Evolutionary conservation across 1,140 invertebrate species (phyloP), one percentile per base, ranked within the genome.

Genomic region (Heliconius nattereri): DNA sequence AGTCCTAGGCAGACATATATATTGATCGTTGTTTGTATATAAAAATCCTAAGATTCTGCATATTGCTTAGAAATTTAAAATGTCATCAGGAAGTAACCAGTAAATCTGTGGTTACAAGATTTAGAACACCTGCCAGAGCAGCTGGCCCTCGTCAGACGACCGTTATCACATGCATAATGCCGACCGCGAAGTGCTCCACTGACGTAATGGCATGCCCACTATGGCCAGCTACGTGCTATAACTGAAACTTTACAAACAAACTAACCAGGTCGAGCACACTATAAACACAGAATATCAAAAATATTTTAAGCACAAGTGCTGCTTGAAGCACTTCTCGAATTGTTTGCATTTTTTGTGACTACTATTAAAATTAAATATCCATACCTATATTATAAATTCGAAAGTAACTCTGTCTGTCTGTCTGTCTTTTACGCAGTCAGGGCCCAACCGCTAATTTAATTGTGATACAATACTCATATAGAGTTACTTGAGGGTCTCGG

Each of bases 141-240:
- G 52, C 20, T 76, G 66, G 81, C 76, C 85, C 73, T 81, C 82
- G 78, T 79, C 80, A 81, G 66, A 78, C 85, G 84, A 92, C 91
- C 88, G 90, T 92, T 93, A 91, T 79, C 83, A 87, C 85, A 92
- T 90, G 88, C 89, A 84, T 93, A 91, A 91, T 91, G 86, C 85
- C 79, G 80, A 90, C 90, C 89, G 87, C 90, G 85, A 88, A 87
- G 84, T 90, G 85, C 85, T 87, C 84, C 83, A 89, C 86, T 88
- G 87, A 87, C 84, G 87, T 90, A 90, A 92, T 90, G 85, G 89
- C 86, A 91, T 87, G 87, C 83, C 66, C 86, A 83, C 83, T 89
- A 83, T 87, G 84, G 79, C 73, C 78, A 52, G 60, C 57, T 54
- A 78, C 75, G 66, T 75, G 70, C 57, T 73, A 71, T 75, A 52